phyloP scores from a whole-genome alignment of 2,888 invertebrate species.

The Phortica magna region DNA sequence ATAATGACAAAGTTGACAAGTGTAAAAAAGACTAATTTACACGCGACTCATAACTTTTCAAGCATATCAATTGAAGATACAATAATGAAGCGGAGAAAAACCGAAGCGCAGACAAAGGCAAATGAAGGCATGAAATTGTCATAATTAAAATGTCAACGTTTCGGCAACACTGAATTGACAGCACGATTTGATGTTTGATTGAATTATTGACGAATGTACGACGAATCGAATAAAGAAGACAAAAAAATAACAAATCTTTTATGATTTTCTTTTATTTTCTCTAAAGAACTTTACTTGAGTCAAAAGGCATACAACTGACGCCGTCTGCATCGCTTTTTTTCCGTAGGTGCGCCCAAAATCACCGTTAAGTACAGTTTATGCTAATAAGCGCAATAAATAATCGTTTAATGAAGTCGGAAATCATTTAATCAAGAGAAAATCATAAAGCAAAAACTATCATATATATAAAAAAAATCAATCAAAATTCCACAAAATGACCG shows the following conservation, averaged over 20 bases:
- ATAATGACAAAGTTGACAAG: constrained; percentile 29
- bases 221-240: neutral
- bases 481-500: neutral
- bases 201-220: constrained; percentile 47
- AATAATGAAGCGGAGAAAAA: constrained; percentile 11
- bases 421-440: constrained; percentile 5
- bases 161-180: constrained; percentile 49
- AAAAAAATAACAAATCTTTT: neutral
- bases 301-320: neutral
- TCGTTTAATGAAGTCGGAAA: neutral
- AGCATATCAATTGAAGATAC: constrained; percentile 16
- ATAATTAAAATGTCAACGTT: constrained; percentile 70
- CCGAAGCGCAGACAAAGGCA: constrained; percentile 19
- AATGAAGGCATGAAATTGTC: constrained; percentile 55
- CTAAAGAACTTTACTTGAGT: too few relatives aligned
- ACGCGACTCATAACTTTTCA: constrained; percentile 35
- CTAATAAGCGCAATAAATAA: constrained; percentile 53
- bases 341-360: constrained; percentile 26
- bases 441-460: neutral
- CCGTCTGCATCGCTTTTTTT: neutral
- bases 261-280: too few relatives aligned
- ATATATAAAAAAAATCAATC: constrained; percentile 20
- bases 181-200: constrained; percentile 54
- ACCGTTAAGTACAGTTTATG: constrained; percentile 55
- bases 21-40: constrained; percentile 40